phyloP scores from a whole-genome alignment of 2,797 vertebrate genomes.

The Rousettus madagascariensis region DNA sequence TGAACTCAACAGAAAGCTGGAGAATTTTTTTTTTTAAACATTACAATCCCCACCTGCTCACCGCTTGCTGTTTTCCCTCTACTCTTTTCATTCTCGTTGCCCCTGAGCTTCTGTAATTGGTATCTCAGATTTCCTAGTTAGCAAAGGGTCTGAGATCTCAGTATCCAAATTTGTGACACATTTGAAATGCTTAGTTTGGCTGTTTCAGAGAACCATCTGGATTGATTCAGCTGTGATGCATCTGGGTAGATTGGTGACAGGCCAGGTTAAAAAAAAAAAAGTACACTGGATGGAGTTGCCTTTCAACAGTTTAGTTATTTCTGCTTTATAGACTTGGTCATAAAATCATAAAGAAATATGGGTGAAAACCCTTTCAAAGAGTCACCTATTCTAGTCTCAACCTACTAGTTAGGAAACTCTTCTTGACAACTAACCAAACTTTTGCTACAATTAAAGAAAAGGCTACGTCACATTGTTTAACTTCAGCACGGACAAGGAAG shows the following conservation, averaged over 20 bases:
- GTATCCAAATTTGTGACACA: slow-evolving; percentile 44
- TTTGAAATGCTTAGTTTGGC: slow-evolving; percentile 60
- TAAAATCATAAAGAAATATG: background rate
- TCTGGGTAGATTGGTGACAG: slow-evolving; percentile 56
- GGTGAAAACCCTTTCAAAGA: background rate
- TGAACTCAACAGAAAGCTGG: background rate
- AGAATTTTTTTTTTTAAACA: background rate
- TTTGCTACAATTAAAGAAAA: background rate
- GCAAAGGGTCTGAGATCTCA: slow-evolving; percentile 10
- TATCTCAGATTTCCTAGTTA: slow-evolving; percentile 39
- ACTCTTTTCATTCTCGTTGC: background rate
- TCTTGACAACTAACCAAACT: background rate
- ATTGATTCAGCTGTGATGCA: slow-evolving; percentile 58
- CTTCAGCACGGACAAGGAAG: background rate
- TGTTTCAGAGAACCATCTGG: slow-evolving; percentile 61
- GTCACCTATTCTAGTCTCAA: background rate
- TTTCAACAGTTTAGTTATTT: slow-evolving; percentile 52
- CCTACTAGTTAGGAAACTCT: background rate
- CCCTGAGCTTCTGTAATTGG: slow-evolving; percentile 9
- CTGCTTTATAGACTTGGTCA: slow-evolving; percentile 1
- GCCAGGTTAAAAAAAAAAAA: slow-evolving; percentile 54
- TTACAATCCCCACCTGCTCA: background rate
- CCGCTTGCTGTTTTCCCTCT: background rate
- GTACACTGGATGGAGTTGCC: background rate
- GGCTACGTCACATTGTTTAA: background rate